Percentiles rank a stretch among this genome's conserved stretches.
These are phyloP conservation scores for Listronotus bonariensis DNA, from an alignment of 1,140 invertebrate species.

Conservation along the genomic window DNA sequence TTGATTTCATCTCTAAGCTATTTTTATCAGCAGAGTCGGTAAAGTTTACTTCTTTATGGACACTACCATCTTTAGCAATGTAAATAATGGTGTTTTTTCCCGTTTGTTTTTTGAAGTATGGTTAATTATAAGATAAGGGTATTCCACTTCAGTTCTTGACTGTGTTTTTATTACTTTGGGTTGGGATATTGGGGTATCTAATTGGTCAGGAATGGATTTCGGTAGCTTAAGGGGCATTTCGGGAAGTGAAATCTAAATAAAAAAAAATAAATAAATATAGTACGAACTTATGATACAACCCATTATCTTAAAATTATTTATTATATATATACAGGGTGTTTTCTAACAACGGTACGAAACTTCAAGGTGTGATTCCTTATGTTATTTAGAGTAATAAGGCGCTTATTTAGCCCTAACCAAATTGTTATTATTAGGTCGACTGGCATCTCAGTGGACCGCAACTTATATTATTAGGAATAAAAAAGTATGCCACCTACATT, in stretches of 20 bases:
- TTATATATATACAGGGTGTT: no score
- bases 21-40: constrained; percentile 4
- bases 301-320: no score
- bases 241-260: constrained; percentile 28
- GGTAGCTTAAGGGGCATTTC: constrained; percentile 25
- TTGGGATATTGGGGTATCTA: constrained; percentile 2
- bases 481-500: no score
- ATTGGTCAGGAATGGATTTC: not conserved
- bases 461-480: no score
- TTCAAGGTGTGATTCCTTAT: no score
- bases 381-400: no score
- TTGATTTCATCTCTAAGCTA: not conserved
- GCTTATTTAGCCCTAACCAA: no score
- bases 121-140: constrained; percentile 36
- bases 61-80: constrained; percentile 29
- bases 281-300: no score
- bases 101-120: constrained; percentile 34
- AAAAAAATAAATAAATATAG: no score
- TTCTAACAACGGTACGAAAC: no score
- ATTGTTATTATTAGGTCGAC: no score
- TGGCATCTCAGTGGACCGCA: no score
- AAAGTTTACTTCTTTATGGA: constrained; percentile 22
- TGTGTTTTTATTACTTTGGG: constrained; percentile 8
- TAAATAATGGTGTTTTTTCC: constrained; percentile 40
- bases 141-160: not conserved